Conservation (phyloP, 2,888 invertebrate genomes). For the Lepidochrysops patricia region DNA sequence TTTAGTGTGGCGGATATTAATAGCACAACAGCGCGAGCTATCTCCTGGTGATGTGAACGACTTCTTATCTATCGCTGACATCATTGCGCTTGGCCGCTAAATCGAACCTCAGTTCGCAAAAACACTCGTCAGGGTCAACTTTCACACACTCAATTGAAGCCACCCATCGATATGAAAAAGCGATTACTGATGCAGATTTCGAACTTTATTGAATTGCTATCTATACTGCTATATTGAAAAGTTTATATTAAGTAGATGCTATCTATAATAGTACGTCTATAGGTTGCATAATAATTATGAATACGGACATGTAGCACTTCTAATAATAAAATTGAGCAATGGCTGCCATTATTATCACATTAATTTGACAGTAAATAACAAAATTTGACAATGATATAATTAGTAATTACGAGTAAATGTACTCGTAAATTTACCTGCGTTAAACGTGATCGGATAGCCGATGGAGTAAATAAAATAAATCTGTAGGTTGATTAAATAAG, state of each 20-base stretch:
- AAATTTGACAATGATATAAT: too few species aligned
- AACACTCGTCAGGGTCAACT: not conserved
- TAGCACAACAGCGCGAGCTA: not conserved
- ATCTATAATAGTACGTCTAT: too few species aligned
- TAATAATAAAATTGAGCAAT: too few species aligned
- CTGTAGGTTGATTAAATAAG: not conserved
- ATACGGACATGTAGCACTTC: too few species aligned
- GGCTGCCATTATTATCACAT: too few species aligned
- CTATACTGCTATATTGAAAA: too few species aligned
- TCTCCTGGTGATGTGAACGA: not conserved
- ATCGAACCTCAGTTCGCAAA: not conserved
- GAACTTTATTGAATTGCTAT: not conserved
- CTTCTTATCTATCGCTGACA: conserved; percentile 8
- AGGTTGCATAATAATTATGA: too few species aligned
- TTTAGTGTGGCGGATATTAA: not conserved
- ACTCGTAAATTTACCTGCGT: not conserved
- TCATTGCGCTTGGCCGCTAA: not conserved
- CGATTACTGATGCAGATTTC: not conserved
- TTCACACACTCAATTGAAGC: not conserved
- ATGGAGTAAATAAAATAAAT: not conserved
- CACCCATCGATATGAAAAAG: not conserved
- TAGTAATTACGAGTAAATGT: too few species aligned
- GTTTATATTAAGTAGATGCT: too few species aligned
- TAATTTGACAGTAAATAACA: too few species aligned
- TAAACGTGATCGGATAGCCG: not conserved